Percentiles rank a stretch among this genome's conserved stretches.
Evolutionary conservation across 1,140 invertebrate genomes (phyloP).

Genomic region (Zaprionus tsacasi): DNA sequence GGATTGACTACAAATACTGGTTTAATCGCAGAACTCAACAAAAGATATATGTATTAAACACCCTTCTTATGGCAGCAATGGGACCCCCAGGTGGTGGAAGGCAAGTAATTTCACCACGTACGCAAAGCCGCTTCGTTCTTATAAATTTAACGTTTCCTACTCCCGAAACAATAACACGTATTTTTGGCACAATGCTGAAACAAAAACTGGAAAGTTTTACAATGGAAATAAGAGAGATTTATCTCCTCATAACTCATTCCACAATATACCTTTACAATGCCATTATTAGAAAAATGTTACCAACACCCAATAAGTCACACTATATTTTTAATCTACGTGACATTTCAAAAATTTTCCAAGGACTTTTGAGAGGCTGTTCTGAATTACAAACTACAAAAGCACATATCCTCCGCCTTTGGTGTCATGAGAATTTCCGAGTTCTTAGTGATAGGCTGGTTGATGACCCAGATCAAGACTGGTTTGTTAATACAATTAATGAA

Average conservation of each 20-base stretch:
- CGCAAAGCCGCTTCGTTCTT: conserved; percentile 91
- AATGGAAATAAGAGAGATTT: conserved; percentile 90
- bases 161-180: conserved; percentile 90
- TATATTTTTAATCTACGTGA: conserved; percentile 95
- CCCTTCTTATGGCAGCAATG: conserved; percentile 91
- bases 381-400: conserved; percentile 90
- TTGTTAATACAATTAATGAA: conserved; percentile 88
- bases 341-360: conserved; percentile 91
- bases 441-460: conserved; percentile 93
- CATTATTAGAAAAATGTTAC: conserved; percentile 89
- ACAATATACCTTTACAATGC: conserved; percentile 91
- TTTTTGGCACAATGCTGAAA: conserved; percentile 92
- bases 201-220: conserved; percentile 92
- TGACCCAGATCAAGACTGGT: conserved; percentile 91
- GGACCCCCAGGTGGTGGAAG: conserved; percentile 92
- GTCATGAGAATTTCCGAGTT: conserved; percentile 93
- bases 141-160: conserved; percentile 92
- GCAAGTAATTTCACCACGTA: conserved; percentile 89
- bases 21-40: conserved; percentile 91
- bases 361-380: conserved; percentile 89
- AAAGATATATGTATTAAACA: conserved; percentile 89
- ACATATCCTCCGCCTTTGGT: conserved; percentile 90
- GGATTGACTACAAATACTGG: conserved; percentile 95
- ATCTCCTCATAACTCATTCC: conserved; percentile 85
- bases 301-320: conserved; percentile 94